Evolutionary conservation across 2,797 vertebrate species (phyloP), one percentile per base, ranked within the genome.

Genomic region (Mormyrops boulengeri): DNA sequence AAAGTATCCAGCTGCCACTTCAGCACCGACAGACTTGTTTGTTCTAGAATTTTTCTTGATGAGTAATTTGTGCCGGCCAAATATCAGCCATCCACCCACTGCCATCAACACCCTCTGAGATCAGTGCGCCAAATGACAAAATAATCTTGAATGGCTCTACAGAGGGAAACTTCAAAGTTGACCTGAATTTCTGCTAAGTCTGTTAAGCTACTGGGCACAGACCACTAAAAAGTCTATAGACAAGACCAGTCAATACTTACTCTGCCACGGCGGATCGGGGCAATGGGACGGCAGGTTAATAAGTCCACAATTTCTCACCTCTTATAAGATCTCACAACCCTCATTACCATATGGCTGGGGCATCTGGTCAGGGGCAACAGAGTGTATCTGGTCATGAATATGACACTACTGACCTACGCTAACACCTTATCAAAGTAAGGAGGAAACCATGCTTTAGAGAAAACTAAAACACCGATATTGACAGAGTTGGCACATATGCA

Each of bases 31-130:
- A 80, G 38, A 80, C 73, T 80, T 80, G 17, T 80, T 80, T 80
- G 38, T 80, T 80, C 34, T 80, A 44, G 73, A 80, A 38, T 80
- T 80, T 77, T 77, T 80, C 73, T 44, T 80, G 73, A 80, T 80
- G 73, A 80, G 73, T 80, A 44, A 80, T 80, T 41, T 80, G 73
- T 80, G 73, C 73, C 44, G 73, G 73, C 73, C 38, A 80, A 80
- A 19, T 44, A 80, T 80, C 73, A 80, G 73, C 73, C 73, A 80
- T 80, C 73, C 73, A 80, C 73, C 73, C 38, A 80, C 73, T 80
- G 73, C 14, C 38, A 80, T 80, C 17, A 80, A 38, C 34, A 38
- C 38, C 73, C 73, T 44, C 34, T 8, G 38, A 80, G 73, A 44
- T 80, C 3, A 80, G 73, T 80, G 38, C 17, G 17, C 17, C 17